These are phyloP conservation scores for Anguilla marmorata DNA, from an alignment of 2,797 vertebrate genomes.

Conservation along the genomic window DNA sequence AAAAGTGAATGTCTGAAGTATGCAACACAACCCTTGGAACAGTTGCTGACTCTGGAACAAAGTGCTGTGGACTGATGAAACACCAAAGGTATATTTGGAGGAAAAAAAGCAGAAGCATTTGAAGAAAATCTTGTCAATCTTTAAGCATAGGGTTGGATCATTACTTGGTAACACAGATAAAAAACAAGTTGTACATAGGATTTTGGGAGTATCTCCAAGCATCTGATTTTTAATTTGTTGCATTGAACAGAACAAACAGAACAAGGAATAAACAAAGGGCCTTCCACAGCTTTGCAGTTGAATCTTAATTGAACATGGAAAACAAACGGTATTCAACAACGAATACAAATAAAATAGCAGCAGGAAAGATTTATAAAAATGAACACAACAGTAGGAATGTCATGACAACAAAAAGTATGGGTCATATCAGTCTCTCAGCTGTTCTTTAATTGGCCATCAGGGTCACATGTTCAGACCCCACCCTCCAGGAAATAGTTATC, in stretches of 20 bases:
- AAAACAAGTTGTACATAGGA: neutral
- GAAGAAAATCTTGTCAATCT: too few species aligned
- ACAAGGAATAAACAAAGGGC: constrained; percentile 15
- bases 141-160: too few species aligned
- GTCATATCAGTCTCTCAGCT: neutral
- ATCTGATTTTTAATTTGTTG: constrained; percentile 15
- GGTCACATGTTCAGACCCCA: neutral
- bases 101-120: too few species aligned
- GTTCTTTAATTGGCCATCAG: neutral
- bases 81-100: too few species aligned
- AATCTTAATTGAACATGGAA: neutral
- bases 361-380: neutral
- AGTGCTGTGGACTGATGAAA: too few species aligned
- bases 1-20: too few species aligned
- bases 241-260: constrained; percentile 13
- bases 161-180: neutral
- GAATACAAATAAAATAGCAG: neutral
- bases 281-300: neutral
- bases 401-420: neutral
- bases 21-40: too few species aligned
- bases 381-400: neutral
- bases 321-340: neutral
- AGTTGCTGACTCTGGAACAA: too few species aligned
- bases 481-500: constrained; percentile 34
- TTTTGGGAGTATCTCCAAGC: neutral